Evolutionary conservation across 2,888 invertebrate genomes (phyloP).

Genomic region (Esperia sulphurella): DNA sequence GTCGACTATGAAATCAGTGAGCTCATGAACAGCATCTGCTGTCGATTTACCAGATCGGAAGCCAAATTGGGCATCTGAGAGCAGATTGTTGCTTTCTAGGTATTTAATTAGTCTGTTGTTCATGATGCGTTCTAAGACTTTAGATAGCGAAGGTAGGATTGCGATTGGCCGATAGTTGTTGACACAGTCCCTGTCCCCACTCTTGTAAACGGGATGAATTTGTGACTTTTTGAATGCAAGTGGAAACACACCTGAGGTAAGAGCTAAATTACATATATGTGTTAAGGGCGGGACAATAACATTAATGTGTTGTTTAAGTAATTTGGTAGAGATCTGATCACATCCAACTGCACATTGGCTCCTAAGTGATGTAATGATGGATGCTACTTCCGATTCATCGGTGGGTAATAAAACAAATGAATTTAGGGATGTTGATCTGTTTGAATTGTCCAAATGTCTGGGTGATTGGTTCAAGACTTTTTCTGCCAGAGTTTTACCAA

Average conservation of each 20-base stretch:
- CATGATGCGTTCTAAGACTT: neutral
- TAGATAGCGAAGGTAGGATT: neutral
- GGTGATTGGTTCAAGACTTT: neutral
- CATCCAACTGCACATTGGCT: neutral
- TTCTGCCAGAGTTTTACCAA: conserved; percentile 9
- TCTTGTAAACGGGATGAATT: neutral
- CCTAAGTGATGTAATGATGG: neutral
- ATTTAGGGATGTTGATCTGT: neutral
- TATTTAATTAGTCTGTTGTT: too few relatives aligned
- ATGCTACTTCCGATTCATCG: neutral
- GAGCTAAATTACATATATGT: neutral
- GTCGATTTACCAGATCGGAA: neutral
- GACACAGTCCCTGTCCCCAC: neutral
- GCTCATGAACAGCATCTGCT: neutral
- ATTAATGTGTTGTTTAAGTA: neutral
- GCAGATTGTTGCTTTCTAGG: neutral
- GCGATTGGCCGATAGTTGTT: neutral
- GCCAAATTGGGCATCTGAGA: neutral
- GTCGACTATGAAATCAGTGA: neutral
- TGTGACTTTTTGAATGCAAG: neutral
- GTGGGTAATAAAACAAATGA: neutral
- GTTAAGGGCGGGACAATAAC: neutral
- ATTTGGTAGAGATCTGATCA: neutral
- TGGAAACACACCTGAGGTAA: neutral
- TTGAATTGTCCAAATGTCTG: neutral